A percentile compares a stretch with the other conserved stretches of the same genome.
Evolutionary conservation across 2,797 vertebrate species (phyloP).

Genomic region (Notoglanidium macrostoma): DNA sequence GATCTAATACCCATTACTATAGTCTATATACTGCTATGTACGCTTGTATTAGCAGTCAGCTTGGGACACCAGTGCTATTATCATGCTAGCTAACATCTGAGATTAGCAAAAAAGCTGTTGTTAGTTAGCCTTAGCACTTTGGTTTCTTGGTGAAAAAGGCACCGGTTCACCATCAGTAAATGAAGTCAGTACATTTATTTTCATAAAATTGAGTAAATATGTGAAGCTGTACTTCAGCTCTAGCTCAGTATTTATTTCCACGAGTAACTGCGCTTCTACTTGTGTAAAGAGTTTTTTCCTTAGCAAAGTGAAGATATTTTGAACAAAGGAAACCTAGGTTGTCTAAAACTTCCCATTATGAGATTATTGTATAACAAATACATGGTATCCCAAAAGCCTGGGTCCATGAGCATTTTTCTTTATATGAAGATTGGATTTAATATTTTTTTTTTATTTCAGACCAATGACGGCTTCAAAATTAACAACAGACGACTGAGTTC

Average conservation of each 20-base stretch:
- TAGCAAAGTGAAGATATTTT: background rate
- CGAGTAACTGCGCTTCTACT: background rate
- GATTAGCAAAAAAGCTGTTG: background rate
- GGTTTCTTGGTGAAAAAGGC: background rate
- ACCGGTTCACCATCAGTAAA: no score
- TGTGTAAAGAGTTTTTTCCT: background rate
- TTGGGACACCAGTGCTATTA: background rate
- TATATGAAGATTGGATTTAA: no score
- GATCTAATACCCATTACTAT: background rate
- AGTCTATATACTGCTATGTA: background rate
- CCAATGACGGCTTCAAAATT: no score
- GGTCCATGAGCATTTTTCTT: no score
- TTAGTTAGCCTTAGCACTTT: background rate
- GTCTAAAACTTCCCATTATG: background rate
- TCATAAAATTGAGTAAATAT: background rate
- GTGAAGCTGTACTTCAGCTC: background rate
- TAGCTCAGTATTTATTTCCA: background rate
- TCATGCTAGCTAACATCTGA: background rate
- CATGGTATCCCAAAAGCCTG: background rate
- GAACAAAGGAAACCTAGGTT: background rate
- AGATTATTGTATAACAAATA: background rate
- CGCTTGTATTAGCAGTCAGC: background rate
- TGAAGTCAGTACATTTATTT: background rate
- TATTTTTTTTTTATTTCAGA: no score
- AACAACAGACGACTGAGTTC: no score